phyloP scores from a whole-genome alignment of 2,797 vertebrate genomes.

The Falco novaeseelandiae region DNA sequence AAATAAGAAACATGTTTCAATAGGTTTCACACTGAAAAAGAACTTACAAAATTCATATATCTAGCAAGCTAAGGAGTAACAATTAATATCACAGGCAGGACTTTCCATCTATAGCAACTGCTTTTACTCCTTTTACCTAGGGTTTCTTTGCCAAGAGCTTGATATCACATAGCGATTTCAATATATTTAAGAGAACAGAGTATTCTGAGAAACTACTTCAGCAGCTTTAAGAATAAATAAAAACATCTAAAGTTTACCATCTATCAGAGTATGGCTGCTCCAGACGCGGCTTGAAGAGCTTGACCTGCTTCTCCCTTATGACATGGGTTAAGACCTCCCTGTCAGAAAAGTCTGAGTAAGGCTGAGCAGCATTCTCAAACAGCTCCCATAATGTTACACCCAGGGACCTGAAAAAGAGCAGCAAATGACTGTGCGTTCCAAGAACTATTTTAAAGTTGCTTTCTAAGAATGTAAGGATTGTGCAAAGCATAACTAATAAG shows the following conservation, averaged over 20 bases:
- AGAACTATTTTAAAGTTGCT: neutral
- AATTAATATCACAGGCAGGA: neutral
- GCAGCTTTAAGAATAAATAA: neutral
- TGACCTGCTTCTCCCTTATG: conserved; percentile 90
- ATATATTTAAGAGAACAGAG: neutral
- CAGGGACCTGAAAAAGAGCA: conserved; percentile 85
- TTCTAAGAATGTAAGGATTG: neutral
- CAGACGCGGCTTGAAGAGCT: conserved; percentile 90
- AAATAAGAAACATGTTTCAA: neutral
- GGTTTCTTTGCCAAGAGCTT: neutral
- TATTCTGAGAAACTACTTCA: neutral
- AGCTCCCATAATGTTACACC: conserved; percentile 94
- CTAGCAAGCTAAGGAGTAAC: neutral
- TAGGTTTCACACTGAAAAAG: neutral
- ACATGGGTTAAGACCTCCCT: conserved; percentile 82
- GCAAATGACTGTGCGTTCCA: neutral
- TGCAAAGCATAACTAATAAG: neutral
- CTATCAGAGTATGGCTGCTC: conserved; percentile 94
- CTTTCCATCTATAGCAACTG: neutral
- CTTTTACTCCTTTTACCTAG: neutral
- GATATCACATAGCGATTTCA: neutral
- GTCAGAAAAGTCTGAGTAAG: conserved; percentile 91
- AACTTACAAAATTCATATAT: neutral
- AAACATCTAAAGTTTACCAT: conserved; percentile 81
- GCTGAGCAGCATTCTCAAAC: conserved; percentile 84